Evolutionary conservation across 2,797 vertebrate species (phyloP), one percentile per base, ranked within the genome.

Genomic region (Lutjanus campechanus): DNA sequence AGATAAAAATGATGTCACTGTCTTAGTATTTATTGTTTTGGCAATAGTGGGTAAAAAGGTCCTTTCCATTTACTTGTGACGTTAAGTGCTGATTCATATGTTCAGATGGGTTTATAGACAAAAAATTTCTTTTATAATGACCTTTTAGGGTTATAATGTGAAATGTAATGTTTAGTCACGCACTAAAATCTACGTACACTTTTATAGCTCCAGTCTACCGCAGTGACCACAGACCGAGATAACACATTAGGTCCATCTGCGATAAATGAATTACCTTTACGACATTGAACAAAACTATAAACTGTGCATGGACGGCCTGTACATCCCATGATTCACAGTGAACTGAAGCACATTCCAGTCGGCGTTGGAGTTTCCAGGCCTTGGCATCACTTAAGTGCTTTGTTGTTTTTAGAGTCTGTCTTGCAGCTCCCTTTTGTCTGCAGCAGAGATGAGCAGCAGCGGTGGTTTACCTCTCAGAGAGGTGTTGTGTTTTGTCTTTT

Each of bases 401-500:
- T 73, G 49, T 81, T 82, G 51, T 88, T 76, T 81, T 71, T 65
- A 59, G 20, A 83, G 49, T 66, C 64, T 86, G 82, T 77, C 29
- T 36, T 36, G 29, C 85, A 86, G 72, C 81, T 86, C 72, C 73
- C 61, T 41, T 80, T 22, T 36, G 71, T 84, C 82, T 79, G 68
- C 79, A 83, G 73, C 77, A 68, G 70, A 53, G 66, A 84, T 51
- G 77, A 82, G 69, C 55, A 47, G 78, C 17, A 0, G 69, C 19
- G 56, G 68, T 76, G 60, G 68, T 76, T 85, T 73, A 81, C 76
- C 79, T 83, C 83, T 82, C 41, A 8, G 44, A 55, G 82, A 85
- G 86, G 79, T 88, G 84, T 89, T 76, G 72, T 76, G 47, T 73
- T 91, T 81, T 81, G 88, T 92, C 91, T 93, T 90, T 90, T 83